Evolutionary conservation across 2,888 invertebrate species (phyloP), one percentile per base, ranked within the genome.

Genomic region (Drosophila nr. medialis): DNA sequence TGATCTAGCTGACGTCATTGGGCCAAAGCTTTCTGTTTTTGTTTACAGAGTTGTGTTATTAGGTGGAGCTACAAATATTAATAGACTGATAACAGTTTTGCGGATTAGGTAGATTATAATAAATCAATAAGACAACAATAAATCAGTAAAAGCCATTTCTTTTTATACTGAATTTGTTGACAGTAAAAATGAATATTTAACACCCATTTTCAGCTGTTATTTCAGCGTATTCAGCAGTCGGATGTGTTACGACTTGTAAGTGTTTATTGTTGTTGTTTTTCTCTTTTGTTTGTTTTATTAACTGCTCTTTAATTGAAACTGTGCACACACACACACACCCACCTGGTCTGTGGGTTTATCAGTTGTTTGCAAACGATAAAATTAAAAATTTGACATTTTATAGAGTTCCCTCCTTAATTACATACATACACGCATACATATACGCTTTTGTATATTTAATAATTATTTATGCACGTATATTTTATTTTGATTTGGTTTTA

Each of bases 331-430:
- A 27, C 21, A 18, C 5, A 6, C 29, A 21, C n/a, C 27, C 40
- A 21, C n/a, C 11, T 11, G 13, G 32, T 27, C n/a, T 38, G n/a
- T 15, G 49, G 8, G 8, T 24, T 76, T 84, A 72, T 83, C 76
- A 72, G 36, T 59, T 81, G 64, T 81, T 83, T 64, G 30, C 84
- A 59, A 56, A 70, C 74, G 81, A 78, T 81, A 86, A 77, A 72
- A 66, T 68, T 21, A 38, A 48, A 11, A 63, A 49, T 64, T 62
- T 38, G 48, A n/a, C 10, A 45, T 34, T 73, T 65, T 74, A 54
- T 50, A 56, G 38, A 40, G 60, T 72, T 53, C 64, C 58, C 67
- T 55, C 72, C 69, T 62, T 54, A 48, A 29, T 24, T 13, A 13
- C n/a, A 7, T 11, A 29, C 10, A n/a, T 42, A 32, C 4, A 24